Conservation (phyloP, 1,140 invertebrate genomes). For the Zaprionus africanus region DNA sequence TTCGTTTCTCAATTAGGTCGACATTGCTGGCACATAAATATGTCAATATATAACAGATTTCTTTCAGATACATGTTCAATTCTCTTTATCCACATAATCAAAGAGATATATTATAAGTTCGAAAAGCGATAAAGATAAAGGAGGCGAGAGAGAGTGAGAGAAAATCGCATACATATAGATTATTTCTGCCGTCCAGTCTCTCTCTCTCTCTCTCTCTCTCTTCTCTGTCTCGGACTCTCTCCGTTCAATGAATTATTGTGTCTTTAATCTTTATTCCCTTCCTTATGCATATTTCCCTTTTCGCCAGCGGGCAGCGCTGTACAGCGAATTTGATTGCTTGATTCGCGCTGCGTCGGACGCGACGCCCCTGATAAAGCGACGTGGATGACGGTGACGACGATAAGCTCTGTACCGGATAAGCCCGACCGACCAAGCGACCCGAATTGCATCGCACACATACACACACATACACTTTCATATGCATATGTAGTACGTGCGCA, state of each 20-base stretch:
- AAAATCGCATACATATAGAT: neutral
- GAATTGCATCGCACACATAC: constrained; percentile 19
- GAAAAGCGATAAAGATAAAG: constrained; percentile 3
- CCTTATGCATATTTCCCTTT: constrained; percentile 14
- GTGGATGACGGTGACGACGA: constrained; percentile 43
- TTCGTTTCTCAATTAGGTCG: neutral
- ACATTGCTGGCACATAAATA: neutral
- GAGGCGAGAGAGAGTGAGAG: neutral
- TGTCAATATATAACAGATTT: neutral
- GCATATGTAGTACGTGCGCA: constrained; percentile 45
- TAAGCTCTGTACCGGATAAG: constrained; percentile 54
- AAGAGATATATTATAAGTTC: constrained; percentile 2
- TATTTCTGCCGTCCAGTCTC: neutral
- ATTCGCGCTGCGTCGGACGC: constrained; percentile 17
- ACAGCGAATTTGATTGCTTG: constrained; percentile 27
- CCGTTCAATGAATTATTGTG: constrained; percentile 1
- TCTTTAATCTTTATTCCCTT: constrained; percentile 1
- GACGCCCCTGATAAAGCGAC: constrained; percentile 36
- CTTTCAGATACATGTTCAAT: constrained; percentile 4
- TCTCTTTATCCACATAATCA: constrained; percentile 1
- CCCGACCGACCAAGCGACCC: constrained; percentile 6
- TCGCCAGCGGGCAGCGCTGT: neutral
- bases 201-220: neutral
- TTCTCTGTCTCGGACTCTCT: constrained; percentile 1
- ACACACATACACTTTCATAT: neutral